A percentile compares a stretch with the other conserved stretches of the same genome.
Evolutionary conservation across 2,797 vertebrate species (phyloP).

Genomic region (Jordanella pulchra): DNA sequence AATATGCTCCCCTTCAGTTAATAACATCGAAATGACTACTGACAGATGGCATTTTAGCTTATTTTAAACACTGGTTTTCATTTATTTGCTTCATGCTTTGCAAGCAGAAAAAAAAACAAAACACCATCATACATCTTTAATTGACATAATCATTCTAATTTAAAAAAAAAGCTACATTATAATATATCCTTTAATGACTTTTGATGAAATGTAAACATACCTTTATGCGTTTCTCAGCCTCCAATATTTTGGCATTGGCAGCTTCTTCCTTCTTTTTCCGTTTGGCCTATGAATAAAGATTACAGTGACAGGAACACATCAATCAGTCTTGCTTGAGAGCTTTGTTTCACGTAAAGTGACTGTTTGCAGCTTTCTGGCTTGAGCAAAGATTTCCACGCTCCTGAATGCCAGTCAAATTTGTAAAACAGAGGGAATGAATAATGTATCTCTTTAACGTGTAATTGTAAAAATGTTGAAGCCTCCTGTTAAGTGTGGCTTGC

Average conservation of each 20-base stretch:
- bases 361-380: constrained; percentile 70
- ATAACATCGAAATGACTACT: constrained; percentile 62
- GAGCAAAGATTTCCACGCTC: constrained; percentile 68
- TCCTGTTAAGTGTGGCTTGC: constrained; percentile 84
- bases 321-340: constrained; percentile 62
- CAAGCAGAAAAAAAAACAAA: not conserved
- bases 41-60: constrained; percentile 55
- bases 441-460: constrained; percentile 84
- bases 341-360: constrained; percentile 69
- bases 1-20: constrained; percentile 60
- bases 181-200: constrained; percentile 5
- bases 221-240: constrained; percentile 99
- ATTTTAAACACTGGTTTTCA: constrained; percentile 41
- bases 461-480: constrained; percentile 84
- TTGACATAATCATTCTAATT: not conserved
- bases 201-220: constrained; percentile 78
- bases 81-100: constrained; percentile 28
- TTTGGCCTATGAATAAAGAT: constrained; percentile 94
- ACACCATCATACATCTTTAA: not conserved
- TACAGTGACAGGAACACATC: constrained; percentile 53
- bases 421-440: constrained; percentile 80
- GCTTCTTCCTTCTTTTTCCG: constrained; percentile 98
- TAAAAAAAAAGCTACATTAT: not conserved
- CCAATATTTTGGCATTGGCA: constrained; percentile 98
- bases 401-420: constrained; percentile 77